Percentiles rank a stretch among this genome's conserved stretches.
Conservation (phyloP, 2,797 vertebrate species). For the Clarias platycephalus region DNA sequence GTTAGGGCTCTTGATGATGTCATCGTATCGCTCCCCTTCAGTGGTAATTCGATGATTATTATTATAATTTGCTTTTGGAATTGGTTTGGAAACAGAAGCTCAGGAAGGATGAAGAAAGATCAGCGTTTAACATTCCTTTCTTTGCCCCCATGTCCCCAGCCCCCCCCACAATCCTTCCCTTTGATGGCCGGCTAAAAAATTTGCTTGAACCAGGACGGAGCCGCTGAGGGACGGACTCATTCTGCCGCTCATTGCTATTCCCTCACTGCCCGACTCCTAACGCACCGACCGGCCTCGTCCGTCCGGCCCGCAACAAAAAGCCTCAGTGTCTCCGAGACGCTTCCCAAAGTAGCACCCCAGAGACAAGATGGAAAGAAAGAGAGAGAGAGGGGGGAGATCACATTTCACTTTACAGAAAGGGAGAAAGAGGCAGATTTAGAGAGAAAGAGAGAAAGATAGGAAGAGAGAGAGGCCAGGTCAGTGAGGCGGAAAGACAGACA, state of each 20-base stretch:
- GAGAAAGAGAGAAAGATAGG: constrained; percentile 57
- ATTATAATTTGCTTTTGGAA: not conserved
- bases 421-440: constrained; percentile 6
- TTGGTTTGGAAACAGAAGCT: not conserved
- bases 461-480: constrained; percentile 19
- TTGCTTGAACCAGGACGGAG: constrained; percentile 19
- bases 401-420: constrained; percentile 13
- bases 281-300: constrained; percentile 68
- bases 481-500: constrained; percentile 1
- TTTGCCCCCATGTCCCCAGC: not conserved
- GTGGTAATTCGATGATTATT: not conserved
- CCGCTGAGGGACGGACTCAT: constrained; percentile 28
- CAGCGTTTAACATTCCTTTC: not conserved
- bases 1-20: not conserved
- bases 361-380: constrained; percentile 53
- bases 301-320: constrained; percentile 73
- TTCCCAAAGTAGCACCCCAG: constrained; percentile 71
- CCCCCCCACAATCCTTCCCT: too few species aligned
- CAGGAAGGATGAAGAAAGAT: not conserved
- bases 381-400: constrained; percentile 15
- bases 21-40: not conserved
- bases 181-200: not conserved
- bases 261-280: constrained; percentile 67
- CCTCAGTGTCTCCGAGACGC: constrained; percentile 72
- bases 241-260: constrained; percentile 56